Conservation (phyloP, 2,113 vertebrate species). For the Murina feae region DNA sequence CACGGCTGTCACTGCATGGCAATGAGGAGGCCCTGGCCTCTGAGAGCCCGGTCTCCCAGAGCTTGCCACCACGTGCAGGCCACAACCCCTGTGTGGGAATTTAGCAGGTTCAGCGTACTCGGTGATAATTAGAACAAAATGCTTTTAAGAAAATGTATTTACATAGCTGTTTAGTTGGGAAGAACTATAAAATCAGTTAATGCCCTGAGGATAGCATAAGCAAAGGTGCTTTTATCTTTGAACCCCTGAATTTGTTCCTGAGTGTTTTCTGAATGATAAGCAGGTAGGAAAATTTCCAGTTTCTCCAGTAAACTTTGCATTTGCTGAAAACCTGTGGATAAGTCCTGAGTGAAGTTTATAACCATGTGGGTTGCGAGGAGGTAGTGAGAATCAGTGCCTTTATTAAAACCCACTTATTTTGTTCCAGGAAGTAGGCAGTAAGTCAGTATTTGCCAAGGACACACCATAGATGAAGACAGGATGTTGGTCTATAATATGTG, state of each 20-base stretch:
- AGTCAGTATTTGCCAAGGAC: slow-evolving; percentile 65
- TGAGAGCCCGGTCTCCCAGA: fast-evolving
- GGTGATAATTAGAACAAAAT: background rate
- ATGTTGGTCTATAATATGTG: slow-evolving; percentile 31
- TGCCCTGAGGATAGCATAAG: background rate
- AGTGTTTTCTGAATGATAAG: slow-evolving; percentile 46
- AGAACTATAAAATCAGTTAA: slow-evolving; percentile 45
- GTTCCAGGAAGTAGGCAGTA: slow-evolving; percentile 59
- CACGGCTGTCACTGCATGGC: no score
- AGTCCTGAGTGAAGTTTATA: slow-evolving; percentile 38
- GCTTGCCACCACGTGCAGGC: no score
- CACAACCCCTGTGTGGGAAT: background rate
- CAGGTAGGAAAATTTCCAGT: slow-evolving; percentile 4
- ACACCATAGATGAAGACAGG: slow-evolving; percentile 28
- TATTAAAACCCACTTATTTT: slow-evolving; percentile 61
- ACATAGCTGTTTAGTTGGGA: slow-evolving; percentile 38
- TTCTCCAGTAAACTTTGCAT: slow-evolving; percentile 1
- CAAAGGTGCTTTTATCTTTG: slow-evolving; percentile 51
- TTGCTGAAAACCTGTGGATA: slow-evolving; percentile 51
- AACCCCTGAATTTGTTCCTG: slow-evolving; percentile 28
- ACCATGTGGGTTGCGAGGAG: slow-evolving; percentile 32
- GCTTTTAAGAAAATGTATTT: slow-evolving; percentile 30
- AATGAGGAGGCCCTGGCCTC: background rate
- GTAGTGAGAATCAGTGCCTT: slow-evolving; percentile 56
- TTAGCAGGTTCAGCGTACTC: background rate